Percentiles rank a stretch among this genome's conserved stretches.
These are phyloP conservation scores for Bathynomus jamesi DNA, from an alignment of 1,140 invertebrate genomes.

Conservation along the genomic window DNA sequence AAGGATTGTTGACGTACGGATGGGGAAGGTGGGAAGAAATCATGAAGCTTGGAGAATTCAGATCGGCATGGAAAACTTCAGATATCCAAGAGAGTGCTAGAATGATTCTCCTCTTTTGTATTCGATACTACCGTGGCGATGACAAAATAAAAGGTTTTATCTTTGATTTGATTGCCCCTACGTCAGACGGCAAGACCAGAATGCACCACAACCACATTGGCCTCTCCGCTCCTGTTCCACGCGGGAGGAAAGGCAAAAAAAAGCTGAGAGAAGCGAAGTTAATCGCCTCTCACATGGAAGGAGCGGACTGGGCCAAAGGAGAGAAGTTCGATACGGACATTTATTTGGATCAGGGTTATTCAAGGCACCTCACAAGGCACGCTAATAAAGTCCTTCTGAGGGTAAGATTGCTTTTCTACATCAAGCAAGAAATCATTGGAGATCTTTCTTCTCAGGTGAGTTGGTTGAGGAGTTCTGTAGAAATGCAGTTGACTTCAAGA, in stretches of 20 bases:
- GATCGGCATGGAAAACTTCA: conserved; percentile 77
- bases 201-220: conserved; percentile 59
- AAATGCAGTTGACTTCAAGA: too few species aligned
- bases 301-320: conserved; percentile 81
- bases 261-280: conserved; percentile 67
- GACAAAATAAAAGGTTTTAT: conserved; percentile 96
- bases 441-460: conserved; percentile 52
- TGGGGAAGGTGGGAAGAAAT: conserved; percentile 97
- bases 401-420: conserved; percentile 91
- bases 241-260: conserved; percentile 56
- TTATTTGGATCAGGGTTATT: conserved; percentile 88
- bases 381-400: conserved; percentile 72
- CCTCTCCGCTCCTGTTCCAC: conserved; percentile 51
- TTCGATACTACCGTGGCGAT: conserved; percentile 93
- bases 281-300: conserved; percentile 49
- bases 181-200: conserved; percentile 69
- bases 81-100: conserved; percentile 70
- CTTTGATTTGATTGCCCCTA: conserved; percentile 87
- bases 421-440: conserved; percentile 96
- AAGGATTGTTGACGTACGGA: conserved; percentile 46
- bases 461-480: too few species aligned
- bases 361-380: conserved; percentile 68
- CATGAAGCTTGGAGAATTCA: conserved; percentile 78
- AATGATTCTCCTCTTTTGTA: conserved; percentile 70
- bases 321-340: conserved; percentile 88